Conservation (phyloP, 2,797 vertebrate species). For the Amphiprion clarkii region DNA sequence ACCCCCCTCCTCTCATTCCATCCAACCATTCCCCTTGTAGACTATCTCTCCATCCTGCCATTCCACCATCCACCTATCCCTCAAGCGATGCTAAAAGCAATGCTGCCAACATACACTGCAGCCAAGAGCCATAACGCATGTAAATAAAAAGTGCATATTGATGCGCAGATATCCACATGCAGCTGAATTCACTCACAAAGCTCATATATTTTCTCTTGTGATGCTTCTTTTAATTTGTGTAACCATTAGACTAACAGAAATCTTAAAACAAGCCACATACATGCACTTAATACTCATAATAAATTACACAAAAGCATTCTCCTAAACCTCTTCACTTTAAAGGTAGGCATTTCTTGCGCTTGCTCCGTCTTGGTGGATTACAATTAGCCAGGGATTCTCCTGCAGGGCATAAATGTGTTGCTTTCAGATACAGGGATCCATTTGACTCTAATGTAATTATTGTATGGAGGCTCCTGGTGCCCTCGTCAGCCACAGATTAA, state of each 20-base stretch:
- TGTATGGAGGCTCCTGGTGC: constrained; percentile 82
- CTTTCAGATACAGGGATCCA: constrained; percentile 90
- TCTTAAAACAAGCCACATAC: constrained; percentile 47
- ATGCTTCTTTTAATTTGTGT: constrained; percentile 39
- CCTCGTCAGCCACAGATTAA: constrained; percentile 88
- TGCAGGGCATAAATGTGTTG: constrained; percentile 90
- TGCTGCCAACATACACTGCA: constrained; percentile 43
- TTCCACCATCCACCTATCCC: constrained; percentile 75
- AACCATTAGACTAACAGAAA: constrained; percentile 53
- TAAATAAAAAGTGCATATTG: constrained; percentile 58
- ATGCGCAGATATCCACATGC: constrained; percentile 55
- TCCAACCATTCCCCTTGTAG: constrained; percentile 70
- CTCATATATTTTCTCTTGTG: constrained; percentile 32
- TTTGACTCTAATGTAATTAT: constrained; percentile 90
- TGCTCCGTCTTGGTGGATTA: constrained; percentile 87
- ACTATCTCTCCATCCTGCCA: constrained; percentile 69
- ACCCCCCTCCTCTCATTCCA: constrained; percentile 66
- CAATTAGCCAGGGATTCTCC: constrained; percentile 88
- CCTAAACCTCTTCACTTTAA: constrained; percentile 79
- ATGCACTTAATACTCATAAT: constrained; percentile 60
- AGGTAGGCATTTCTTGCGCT: constrained; percentile 83
- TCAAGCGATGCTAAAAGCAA: constrained; percentile 66
- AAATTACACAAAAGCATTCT: constrained; percentile 74
- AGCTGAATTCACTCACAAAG: constrained; percentile 52
- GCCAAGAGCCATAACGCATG: constrained; percentile 58